Conservation (phyloP, 2,797 vertebrate species). For the Buceros bicornis region DNA sequence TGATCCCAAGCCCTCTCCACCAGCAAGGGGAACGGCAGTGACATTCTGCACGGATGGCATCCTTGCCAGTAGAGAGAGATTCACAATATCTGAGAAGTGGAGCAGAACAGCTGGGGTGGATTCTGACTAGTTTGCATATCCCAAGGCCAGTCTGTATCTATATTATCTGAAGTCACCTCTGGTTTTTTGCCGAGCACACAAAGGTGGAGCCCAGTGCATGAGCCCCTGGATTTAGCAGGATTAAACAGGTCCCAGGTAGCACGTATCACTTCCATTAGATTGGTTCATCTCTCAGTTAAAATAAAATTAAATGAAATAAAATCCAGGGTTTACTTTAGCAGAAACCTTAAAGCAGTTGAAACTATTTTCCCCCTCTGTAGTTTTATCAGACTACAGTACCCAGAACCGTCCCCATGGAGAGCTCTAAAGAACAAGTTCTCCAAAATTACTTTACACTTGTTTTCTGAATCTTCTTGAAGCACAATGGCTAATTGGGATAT, state of each 20-base stretch:
- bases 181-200: background rate
- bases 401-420: background rate
- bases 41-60: fast-evolving
- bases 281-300: background rate
- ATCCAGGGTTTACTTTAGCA: background rate
- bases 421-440: background rate
- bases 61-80: background rate
- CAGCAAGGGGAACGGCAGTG: background rate
- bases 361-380: background rate
- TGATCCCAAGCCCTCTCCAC: background rate
- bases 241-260: background rate
- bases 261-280: background rate
- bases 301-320: background rate
- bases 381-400: background rate
- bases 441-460: background rate
- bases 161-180: background rate
- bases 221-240: background rate
- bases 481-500: background rate
- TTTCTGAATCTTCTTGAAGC: background rate
- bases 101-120: background rate
- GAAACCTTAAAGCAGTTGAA: background rate
- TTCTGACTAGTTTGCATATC: background rate
- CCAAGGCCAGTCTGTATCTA: fast-evolving
- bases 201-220: background rate
- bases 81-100: fast-evolving